These are phyloP conservation scores for Eucera pruinosa DNA, from an alignment of 2,888 invertebrate species.

Conservation along the genomic window DNA sequence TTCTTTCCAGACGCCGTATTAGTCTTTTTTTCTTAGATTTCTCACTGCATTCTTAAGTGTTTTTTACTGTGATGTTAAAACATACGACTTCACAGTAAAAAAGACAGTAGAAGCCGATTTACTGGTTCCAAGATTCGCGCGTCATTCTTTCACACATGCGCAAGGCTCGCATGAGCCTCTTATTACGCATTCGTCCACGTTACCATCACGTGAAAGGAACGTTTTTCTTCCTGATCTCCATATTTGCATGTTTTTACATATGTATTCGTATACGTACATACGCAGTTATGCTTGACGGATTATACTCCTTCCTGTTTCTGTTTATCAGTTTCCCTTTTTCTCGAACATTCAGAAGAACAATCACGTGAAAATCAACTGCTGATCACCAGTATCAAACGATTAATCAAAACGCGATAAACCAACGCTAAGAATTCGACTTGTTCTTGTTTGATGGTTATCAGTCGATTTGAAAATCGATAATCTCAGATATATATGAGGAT, in stretches of 20 bases:
- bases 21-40: not conserved
- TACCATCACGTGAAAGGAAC: conserved; percentile 68
- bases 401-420: not conserved
- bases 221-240: conserved; percentile 65
- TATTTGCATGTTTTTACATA: conserved; percentile 36
- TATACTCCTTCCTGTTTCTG: not conserved
- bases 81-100: not conserved
- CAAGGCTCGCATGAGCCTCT: conserved; percentile 15
- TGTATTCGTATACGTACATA: not conserved
- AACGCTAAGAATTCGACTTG: not conserved
- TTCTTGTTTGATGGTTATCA: not conserved
- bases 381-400: not conserved
- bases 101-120: conserved; percentile 6
- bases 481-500: not conserved
- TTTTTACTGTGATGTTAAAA: no score
- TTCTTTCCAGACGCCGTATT: not conserved
- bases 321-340: not conserved
- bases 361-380: not conserved
- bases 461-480: not conserved
- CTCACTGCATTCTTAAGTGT: no score
- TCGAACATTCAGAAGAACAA: not conserved
- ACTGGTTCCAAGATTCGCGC: conserved; percentile 39
- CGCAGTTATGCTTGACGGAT: not conserved
- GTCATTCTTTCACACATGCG: conserved; percentile 40
- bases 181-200: conserved; percentile 60